These are phyloP conservation scores for Synergus laeviventris DNA, from an alignment of 2,888 invertebrate genomes.

Conservation along the genomic window DNA sequence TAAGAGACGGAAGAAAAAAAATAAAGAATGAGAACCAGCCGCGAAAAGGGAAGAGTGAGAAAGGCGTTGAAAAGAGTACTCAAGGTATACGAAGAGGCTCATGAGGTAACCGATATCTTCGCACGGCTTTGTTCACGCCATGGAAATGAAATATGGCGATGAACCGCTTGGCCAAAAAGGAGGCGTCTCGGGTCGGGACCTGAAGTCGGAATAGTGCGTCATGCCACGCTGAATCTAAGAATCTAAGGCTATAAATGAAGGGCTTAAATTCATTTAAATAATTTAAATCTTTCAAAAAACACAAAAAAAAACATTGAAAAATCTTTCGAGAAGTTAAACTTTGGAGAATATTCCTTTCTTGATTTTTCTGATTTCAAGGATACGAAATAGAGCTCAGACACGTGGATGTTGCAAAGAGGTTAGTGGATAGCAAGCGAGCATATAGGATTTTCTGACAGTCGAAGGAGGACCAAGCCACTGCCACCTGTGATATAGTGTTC, in stretches of 20 bases:
- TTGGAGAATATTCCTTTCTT: conserved; percentile 14
- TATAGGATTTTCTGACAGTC: conserved; percentile 52
- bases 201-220: background rate
- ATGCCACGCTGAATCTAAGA: background rate
- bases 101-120: conserved; percentile 68
- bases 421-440: background rate
- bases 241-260: no score
- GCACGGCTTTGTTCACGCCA: conserved; percentile 59
- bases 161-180: background rate
- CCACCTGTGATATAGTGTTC: conserved; percentile 75
- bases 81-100: conserved; percentile 58
- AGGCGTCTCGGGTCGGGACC: background rate
- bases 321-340: conserved; percentile 4
- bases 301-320: background rate
- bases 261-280: no score
- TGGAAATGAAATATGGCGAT: conserved; percentile 64
- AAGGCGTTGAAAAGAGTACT: conserved; percentile 65
- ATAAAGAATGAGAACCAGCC: conserved; percentile 37
- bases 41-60: conserved; percentile 40
- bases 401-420: conserved; percentile 27
- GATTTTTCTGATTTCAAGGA: conserved; percentile 34
- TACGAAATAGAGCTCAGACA: conserved; percentile 22
- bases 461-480: conserved; percentile 60
- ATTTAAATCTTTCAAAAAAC: no score
- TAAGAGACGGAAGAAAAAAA: conserved; percentile 41